Evolutionary conservation across 2,797 vertebrate species (phyloP).

Genomic region (Arnoldichthys spilopterus): DNA sequence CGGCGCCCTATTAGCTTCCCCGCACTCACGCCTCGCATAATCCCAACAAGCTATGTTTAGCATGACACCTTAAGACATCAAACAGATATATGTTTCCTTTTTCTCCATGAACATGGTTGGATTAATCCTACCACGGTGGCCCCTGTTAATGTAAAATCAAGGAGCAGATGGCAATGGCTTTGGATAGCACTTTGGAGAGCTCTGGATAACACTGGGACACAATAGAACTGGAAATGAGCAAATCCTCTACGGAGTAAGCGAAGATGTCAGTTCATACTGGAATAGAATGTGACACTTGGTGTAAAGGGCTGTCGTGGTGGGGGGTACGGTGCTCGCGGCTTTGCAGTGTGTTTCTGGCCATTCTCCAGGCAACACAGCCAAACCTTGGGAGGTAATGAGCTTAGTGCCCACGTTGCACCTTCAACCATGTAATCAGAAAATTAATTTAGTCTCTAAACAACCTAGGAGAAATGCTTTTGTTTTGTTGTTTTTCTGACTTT

Average conservation of each 20-base stretch:
- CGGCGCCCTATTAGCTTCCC: constrained; percentile 32
- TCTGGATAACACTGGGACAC: constrained; percentile 13
- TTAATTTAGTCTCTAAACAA: constrained; percentile 49
- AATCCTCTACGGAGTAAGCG: constrained; percentile 32
- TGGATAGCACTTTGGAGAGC: constrained; percentile 24
- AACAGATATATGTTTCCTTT: constrained; percentile 49
- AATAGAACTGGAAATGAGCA: constrained; percentile 45
- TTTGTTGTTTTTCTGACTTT: no score
- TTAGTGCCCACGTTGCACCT: constrained; percentile 52
- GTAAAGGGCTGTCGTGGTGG: constrained; percentile 35
- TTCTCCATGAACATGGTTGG: constrained; percentile 42
- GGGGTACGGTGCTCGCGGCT: constrained; percentile 35
- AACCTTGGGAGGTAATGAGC: constrained; percentile 55
- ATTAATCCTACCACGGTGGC: constrained; percentile 42
- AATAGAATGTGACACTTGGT: constrained; percentile 54
- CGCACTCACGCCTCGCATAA: constrained; percentile 36
- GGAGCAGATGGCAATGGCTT: neutral
- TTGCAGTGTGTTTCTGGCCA: constrained; percentile 44
- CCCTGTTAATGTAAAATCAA: constrained; percentile 27
- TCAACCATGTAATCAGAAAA: constrained; percentile 57
- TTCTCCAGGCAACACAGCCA: constrained; percentile 55
- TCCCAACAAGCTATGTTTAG: constrained; percentile 48
- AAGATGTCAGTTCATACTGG: constrained; percentile 50
- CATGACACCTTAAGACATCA: constrained; percentile 49
- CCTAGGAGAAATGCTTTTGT: constrained; percentile 35